These are phyloP conservation scores for Siniperca undulata DNA, from an alignment of 2,797 vertebrate species.

Conservation along the genomic window DNA sequence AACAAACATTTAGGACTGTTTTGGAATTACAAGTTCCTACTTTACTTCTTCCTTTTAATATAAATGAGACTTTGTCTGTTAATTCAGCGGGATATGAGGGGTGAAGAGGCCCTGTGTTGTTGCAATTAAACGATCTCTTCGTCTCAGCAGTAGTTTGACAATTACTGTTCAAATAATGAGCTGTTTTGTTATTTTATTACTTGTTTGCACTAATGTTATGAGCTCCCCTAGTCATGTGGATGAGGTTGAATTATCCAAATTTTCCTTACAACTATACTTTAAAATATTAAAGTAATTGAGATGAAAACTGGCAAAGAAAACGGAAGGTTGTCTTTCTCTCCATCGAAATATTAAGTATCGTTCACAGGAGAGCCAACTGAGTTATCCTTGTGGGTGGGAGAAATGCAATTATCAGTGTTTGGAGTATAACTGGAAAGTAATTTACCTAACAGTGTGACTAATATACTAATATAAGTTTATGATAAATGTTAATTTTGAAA, in stretches of 20 bases:
- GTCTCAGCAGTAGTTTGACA: conserved; percentile 27
- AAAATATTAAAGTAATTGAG: conserved; percentile 11
- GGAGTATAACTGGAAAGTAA: conserved; percentile 19
- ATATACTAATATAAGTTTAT: conserved; percentile 2
- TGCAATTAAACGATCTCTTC: conserved; percentile 10
- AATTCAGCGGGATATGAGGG: not conserved
- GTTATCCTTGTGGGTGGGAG: conserved; percentile 13
- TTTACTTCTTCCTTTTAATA: not conserved
- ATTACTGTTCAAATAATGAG: not conserved
- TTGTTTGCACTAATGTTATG: conserved; percentile 6
- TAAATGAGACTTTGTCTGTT: conserved; percentile 14
- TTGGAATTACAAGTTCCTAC: not conserved
- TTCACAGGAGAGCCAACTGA: conserved; percentile 10
- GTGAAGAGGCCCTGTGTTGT: not conserved
- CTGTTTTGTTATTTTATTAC: conserved; percentile 25
- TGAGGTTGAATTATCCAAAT: conserved; percentile 11
- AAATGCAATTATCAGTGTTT: conserved; percentile 7
- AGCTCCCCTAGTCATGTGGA: conserved; percentile 14
- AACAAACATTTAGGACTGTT: not conserved
- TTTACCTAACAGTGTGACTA: conserved; percentile 7
- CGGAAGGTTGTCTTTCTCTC: not conserved
- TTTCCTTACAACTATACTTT: not conserved
- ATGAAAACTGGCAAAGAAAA: conserved; percentile 9
- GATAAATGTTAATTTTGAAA: conserved; percentile 4
- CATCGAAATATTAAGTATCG: not conserved